Conservation (phyloP, 2,888 invertebrate species). For the Stenurella melanura region DNA sequence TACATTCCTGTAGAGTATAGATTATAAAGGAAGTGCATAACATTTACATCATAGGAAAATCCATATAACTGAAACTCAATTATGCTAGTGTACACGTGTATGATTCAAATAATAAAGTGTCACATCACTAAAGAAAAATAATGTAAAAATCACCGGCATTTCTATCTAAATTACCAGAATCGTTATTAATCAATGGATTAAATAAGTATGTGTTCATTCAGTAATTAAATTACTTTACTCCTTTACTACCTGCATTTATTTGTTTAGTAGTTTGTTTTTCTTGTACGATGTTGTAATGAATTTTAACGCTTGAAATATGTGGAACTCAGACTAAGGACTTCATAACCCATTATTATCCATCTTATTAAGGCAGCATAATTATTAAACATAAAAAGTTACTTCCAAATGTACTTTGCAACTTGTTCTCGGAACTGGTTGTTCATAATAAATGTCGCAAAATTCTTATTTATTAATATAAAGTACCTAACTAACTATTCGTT, state of each 20-base stretch:
- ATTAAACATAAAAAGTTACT: background rate
- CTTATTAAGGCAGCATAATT: background rate
- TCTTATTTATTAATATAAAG: background rate
- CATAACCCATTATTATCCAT: background rate
- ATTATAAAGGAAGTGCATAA: background rate
- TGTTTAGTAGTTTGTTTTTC: background rate
- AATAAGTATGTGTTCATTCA: slow-evolving; percentile 19
- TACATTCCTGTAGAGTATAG: slow-evolving; percentile 4
- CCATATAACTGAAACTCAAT: slow-evolving; percentile 23
- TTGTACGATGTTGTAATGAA: background rate
- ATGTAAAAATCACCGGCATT: background rate
- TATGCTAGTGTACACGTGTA: background rate
- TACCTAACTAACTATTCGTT: background rate
- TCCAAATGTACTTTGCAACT: background rate
- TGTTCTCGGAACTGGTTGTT: background rate
- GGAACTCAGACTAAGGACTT: background rate
- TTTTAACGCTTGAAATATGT: background rate
- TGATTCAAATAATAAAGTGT: background rate
- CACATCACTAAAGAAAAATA: background rate
- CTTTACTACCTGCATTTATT: slow-evolving; percentile 6
- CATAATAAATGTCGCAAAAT: background rate
- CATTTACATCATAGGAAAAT: slow-evolving; percentile 37
- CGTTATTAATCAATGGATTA: background rate
- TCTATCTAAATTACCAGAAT: background rate
- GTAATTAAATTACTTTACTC: slow-evolving; percentile 7